Conservation (phyloP, 2,797 vertebrate species). For the Percopsis omiscomaycus region DNA sequence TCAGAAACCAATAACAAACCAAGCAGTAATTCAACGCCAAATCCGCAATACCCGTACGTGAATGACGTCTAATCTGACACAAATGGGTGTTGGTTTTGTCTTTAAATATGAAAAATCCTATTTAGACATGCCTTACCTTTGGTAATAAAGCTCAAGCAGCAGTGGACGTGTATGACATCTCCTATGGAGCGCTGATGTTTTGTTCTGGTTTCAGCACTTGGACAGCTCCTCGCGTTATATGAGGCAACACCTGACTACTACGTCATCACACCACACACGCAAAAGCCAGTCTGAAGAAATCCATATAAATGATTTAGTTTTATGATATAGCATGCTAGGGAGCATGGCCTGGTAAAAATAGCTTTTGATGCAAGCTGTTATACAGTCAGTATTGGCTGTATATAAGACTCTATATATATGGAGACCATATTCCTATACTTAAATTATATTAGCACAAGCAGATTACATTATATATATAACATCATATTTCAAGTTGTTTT, state of each 20-base stretch:
- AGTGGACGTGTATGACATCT: conserved; percentile 70
- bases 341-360: conserved; percentile 2
- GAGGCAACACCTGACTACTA: conserved; percentile 76
- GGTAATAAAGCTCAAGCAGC: conserved; percentile 71
- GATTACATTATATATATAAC: too few species aligned
- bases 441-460: too few species aligned
- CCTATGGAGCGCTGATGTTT: conserved; percentile 57
- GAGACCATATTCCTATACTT: too few species aligned
- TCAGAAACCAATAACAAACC: too few species aligned
- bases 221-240: conserved; percentile 79
- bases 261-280: conserved; percentile 77
- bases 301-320: conserved; percentile 71
- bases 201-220: conserved; percentile 78
- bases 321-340: conserved; percentile 57
- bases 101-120: background rate
- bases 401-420: too few species aligned
- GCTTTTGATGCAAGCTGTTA: too few species aligned
- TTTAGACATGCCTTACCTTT: conserved; percentile 65
- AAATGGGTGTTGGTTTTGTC: background rate
- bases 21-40: background rate
- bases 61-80: background rate
- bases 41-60: background rate
- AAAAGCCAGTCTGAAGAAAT: conserved; percentile 57
- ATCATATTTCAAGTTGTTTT: too few species aligned
- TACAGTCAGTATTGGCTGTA: too few species aligned